Evolutionary conservation across 2,113 vertebrate species (phyloP).

Genomic region (Osmerus eperlanus): DNA sequence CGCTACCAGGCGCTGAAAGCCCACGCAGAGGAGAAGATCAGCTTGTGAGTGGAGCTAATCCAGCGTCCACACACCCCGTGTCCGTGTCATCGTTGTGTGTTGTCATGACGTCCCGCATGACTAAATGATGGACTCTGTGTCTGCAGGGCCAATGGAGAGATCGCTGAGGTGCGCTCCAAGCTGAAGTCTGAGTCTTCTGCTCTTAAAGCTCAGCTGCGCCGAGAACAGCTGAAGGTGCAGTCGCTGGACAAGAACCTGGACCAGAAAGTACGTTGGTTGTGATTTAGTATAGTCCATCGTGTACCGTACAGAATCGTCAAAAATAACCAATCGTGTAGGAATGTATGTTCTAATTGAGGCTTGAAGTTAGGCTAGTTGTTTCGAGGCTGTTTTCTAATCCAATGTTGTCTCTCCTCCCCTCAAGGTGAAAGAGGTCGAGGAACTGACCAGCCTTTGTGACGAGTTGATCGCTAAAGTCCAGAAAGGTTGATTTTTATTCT

Average conservation of each 20-base stretch:
- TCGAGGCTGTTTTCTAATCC: not conserved
- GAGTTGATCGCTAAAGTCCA: conserved; percentile 76
- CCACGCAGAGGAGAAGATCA: conserved; percentile 88
- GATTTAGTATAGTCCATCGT: not conserved
- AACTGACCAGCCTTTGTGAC: conserved; percentile 85
- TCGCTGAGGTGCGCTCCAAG: conserved; percentile 80
- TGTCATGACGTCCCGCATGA: not conserved
- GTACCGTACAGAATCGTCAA: not conserved
- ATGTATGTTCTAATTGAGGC: not conserved
- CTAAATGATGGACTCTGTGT: not conserved
- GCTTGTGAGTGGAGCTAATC: conserved; percentile 63
- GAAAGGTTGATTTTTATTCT: conserved; percentile 50
- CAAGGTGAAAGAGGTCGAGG: conserved; percentile 79
- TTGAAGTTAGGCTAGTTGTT: not conserved
- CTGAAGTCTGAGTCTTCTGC: conserved; percentile 73
- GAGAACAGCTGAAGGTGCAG: conserved; percentile 85
- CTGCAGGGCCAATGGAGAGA: conserved; percentile 83
- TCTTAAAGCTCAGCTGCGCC: conserved; percentile 79
- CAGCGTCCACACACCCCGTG: not conserved
- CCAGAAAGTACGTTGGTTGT: conserved; percentile 77
- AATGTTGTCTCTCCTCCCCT: not conserved
- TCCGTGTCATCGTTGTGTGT: not conserved
- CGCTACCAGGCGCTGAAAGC: conserved; percentile 87
- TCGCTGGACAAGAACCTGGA: conserved; percentile 85
- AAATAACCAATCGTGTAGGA: not conserved